Conservation (phyloP, 2,797 vertebrate genomes). For the Florisuga fusca region DNA sequence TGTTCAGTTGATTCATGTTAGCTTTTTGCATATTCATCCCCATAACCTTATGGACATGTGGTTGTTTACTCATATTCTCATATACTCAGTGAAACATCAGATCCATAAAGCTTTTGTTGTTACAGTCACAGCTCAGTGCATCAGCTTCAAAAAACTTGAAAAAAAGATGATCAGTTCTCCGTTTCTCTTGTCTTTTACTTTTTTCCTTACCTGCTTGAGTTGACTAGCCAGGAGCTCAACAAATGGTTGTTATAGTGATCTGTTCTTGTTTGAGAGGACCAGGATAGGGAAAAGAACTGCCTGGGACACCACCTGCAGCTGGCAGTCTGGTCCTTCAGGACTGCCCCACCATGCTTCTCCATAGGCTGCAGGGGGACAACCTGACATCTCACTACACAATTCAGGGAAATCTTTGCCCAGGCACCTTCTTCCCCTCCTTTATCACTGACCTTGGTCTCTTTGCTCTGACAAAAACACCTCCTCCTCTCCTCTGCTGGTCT, state of each 20-base stretch:
- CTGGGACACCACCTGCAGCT: too few species aligned
- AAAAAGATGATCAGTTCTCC: neutral
- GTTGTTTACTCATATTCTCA: neutral
- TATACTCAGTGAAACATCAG: neutral
- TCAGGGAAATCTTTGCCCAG: too few species aligned
- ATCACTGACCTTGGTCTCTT: too few species aligned
- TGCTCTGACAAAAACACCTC: too few species aligned
- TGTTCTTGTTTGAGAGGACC: too few species aligned
- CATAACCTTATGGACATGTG: neutral
- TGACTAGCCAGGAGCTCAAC: neutral
- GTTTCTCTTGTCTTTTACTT: neutral
- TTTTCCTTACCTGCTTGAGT: neutral
- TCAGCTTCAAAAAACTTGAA: neutral
- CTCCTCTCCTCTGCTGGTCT: too few species aligned
- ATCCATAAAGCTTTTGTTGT: neutral
- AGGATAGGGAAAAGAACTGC: too few species aligned
- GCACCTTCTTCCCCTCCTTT: too few species aligned
- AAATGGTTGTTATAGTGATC: neutral
- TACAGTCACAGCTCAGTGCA: neutral
- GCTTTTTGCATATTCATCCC: neutral
- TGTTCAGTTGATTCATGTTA: neutral
- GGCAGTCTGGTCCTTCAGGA: too few species aligned
- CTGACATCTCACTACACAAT: too few species aligned
- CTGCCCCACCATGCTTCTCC: too few species aligned
- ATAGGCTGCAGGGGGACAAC: too few species aligned